Percentiles rank a stretch among this genome's conserved stretches.
These are phyloP conservation scores for Steatocranus sp. DNA, from an alignment of 2,797 vertebrate species.

Conservation along the genomic window DNA sequence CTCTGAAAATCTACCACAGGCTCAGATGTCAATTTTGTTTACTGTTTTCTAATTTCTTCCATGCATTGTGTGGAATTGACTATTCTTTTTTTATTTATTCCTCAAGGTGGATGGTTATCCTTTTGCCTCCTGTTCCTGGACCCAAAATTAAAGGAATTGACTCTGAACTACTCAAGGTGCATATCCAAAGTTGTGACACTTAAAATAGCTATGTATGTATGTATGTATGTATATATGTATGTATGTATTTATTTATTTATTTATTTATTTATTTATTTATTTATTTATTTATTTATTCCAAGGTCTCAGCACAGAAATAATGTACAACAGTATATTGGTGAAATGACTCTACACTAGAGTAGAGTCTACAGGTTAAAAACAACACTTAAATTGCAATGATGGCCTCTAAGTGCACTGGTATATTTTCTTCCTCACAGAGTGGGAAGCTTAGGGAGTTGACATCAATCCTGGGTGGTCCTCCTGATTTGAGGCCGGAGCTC, in stretches of 20 bases:
- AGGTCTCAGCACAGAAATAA: too few species aligned
- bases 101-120: conserved; percentile 88
- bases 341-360: neutral
- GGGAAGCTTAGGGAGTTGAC: conserved; percentile 89
- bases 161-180: conserved; percentile 88
- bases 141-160: conserved; percentile 97
- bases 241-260: too few species aligned
- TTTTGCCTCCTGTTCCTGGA: conserved; percentile 92
- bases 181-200: neutral
- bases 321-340: neutral
- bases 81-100: neutral
- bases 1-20: neutral
- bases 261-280: rapidly evolving
- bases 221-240: too few species aligned
- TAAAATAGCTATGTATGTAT: neutral
- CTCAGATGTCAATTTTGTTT: neutral
- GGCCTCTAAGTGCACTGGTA: neutral
- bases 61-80: neutral
- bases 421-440: conserved; percentile 70
- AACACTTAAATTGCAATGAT: neutral
- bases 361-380: neutral
- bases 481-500: conserved; percentile 80
- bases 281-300: neutral
- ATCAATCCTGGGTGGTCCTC: conserved; percentile 84
- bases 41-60: neutral